Base-by-base conservation (phyloP, 2,797 vertebrate species). In the Hephaestus fuliginosus region DNA sequence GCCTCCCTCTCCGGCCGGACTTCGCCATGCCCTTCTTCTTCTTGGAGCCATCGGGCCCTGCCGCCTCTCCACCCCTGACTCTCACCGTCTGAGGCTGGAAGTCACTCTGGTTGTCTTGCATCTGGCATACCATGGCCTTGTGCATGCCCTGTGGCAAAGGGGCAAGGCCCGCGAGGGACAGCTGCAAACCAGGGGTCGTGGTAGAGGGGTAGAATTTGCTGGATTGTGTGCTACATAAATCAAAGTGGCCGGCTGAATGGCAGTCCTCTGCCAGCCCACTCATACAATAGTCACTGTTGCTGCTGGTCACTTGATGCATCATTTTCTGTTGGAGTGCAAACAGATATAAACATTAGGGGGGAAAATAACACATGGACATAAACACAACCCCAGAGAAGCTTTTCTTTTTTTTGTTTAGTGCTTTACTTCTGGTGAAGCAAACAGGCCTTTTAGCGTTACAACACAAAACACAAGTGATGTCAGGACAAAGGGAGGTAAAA, bases 221-320 rank as follows among this genome's bases (percentile, higher is more conserved):
- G 81, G 97, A 96, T 76, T 97, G 97, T 0, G 97, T 92, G 91
- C 96, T 96, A 41, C 98, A 99, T 88, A 98, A 91, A 86, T 98
- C 97, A 92, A 98, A 99, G 93, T 99, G 97, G 78, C 96, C 96
- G 8, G 95, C 91, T n/a, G 97, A 91, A 88, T 98, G 97, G 67
- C 94, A 96, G 88, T 99, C 97, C 88, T 99, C 98, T 30, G 88
- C 94, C 82, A 99, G 96, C 81, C 96, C 96, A 2, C 96, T 95
- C 94, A 98, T 96, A 89, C 97, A 99, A 91, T 96, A 99, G 90
- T 97, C 97, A 83, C 96, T 92, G 91, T 95, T 98, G 83, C 94
- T 94, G 92, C 95, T 97, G 91, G 96, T 95, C 93, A 99, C 97
- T 72, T 98, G 97, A 93, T 98, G 98, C 98, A 99, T 99, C 97